Base-by-base conservation (phyloP, 2,888 invertebrate species). In the Ochropacha duplaris region DNA sequence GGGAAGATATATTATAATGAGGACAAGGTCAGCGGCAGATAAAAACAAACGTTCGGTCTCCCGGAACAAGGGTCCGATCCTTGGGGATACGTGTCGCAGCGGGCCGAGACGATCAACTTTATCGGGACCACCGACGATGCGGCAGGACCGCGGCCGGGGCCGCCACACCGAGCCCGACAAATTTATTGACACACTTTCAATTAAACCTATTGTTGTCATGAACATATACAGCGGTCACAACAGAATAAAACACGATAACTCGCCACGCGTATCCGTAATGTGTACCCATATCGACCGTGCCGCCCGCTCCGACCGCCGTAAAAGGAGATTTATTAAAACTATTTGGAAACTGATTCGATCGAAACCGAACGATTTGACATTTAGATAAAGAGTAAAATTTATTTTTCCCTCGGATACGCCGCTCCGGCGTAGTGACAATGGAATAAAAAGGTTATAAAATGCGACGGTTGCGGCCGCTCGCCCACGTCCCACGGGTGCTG, bases 301-400 rank as follows among this genome's bases (percentile, higher is more conserved):
- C 78, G 79, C 78, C 77, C 81, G 83, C 81, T 80, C 78, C 76
- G 75, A 77, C 70, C 83, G 84, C 88, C 81, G 90, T 92, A 91
- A 92, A 92, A 92, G 90, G 91, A 92, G 92, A 92, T 92, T 92
- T 92, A 92, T 92, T 92, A 89, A 92, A 92, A 92, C 92, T 92
- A 92, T 92, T 92, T 90, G 88, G 88, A 87, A 89, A 92, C 92
- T 86, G 92, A 92, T 92, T 90, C 92, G 92, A 92, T 92, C 92
- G 92, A 83, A 88, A 86, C 84, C 86, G 89, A 87, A 90, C 90
- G 92, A 92, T 92, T 92, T 92, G 92, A 92, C 92, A 90, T 92
- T 92, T 89, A 92, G 92, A 92, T 92, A 92, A 92, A 91, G 85
- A 87, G 82, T 89, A 81, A 90, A 91, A 92, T 92, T 92, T 92